phyloP scores from a whole-genome alignment of 2,113 vertebrate species.

The Ceyx margarethae region DNA sequence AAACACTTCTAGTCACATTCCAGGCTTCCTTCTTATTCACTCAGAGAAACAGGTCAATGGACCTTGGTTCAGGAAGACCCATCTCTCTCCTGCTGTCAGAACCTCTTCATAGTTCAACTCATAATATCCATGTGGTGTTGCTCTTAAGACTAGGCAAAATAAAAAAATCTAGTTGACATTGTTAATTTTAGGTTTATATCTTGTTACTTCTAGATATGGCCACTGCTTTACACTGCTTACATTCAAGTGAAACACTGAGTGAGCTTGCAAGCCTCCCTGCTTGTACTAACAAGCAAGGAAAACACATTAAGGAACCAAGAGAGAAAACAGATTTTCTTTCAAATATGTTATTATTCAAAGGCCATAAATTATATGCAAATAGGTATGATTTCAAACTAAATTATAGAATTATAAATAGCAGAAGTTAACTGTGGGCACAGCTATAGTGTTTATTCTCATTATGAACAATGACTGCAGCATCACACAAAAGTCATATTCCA shows the following conservation, averaged over 20 bases:
- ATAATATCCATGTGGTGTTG: not conserved
- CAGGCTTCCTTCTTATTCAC: not conserved
- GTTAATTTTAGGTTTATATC: not conserved
- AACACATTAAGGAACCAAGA: not conserved
- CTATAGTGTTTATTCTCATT: not conserved
- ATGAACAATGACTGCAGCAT: not conserved
- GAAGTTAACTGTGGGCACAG: not conserved
- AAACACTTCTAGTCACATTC: not conserved
- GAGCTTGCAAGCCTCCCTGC: not conserved
- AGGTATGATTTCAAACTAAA: not conserved
- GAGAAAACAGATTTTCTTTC: not conserved
- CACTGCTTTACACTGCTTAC: not conserved
- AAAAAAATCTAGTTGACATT: not conserved
- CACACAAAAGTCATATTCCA: not conserved
- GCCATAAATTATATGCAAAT: not conserved
- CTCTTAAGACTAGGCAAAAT: not conserved
- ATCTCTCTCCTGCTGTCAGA: not conserved
- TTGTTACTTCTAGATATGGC: not conserved
- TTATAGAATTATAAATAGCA: not conserved
- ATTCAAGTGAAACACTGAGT: not conserved
- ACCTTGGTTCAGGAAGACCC: not conserved
- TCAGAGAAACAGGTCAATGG: not conserved
- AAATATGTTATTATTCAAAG: not conserved
- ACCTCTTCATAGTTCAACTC: not conserved
- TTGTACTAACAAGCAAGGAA: not conserved